These are phyloP conservation scores for Labrus mixtus DNA, from an alignment of 2,113 vertebrate species.

Conservation along the genomic window DNA sequence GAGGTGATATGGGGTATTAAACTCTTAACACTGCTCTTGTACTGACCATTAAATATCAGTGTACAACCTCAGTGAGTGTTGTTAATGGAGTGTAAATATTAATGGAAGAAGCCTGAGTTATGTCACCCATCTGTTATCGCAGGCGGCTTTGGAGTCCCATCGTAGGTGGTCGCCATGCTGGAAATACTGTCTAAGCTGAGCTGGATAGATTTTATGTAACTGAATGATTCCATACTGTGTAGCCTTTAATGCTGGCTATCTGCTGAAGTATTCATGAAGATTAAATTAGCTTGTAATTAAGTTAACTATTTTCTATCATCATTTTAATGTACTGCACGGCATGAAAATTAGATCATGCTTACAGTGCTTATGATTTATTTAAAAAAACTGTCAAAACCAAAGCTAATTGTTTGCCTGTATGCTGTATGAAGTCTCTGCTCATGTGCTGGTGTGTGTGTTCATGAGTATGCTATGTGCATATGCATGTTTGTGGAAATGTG, in stretches of 20 bases:
- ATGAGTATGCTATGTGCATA: not conserved
- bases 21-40: too few relatives aligned
- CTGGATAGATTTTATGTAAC: not conserved
- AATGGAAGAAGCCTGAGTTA: too few relatives aligned
- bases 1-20: too few relatives aligned
- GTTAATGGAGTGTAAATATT: too few relatives aligned
- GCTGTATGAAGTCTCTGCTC: not conserved
- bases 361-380: conserved; percentile 2
- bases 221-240: not conserved
- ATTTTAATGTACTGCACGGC: not conserved
- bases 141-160: too few relatives aligned
- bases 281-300: not conserved
- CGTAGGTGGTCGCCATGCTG: too few relatives aligned
- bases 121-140: too few relatives aligned
- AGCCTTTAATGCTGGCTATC: not conserved
- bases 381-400: not conserved
- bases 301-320: not conserved
- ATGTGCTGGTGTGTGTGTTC: conserved; percentile 14
- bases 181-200: too few relatives aligned
- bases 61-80: too few relatives aligned
- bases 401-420: not conserved
- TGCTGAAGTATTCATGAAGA: not conserved
- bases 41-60: too few relatives aligned
- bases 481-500: conserved; percentile 14
- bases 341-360: conserved; percentile 6